phyloP scores from a whole-genome alignment of 2,888 invertebrate species.

The Acrobasis repandana region DNA sequence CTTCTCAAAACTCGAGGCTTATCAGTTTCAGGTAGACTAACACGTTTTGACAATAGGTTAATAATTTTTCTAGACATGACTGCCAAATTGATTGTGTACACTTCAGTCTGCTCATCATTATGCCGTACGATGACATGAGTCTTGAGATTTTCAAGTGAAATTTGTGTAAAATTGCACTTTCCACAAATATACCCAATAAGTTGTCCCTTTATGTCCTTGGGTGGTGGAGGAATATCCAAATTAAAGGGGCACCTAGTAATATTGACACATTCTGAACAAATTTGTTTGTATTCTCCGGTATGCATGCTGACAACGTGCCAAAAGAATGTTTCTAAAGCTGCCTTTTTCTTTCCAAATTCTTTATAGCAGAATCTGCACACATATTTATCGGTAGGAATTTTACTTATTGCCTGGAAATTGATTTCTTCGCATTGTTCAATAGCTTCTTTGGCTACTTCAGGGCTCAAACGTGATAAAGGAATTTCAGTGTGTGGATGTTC shows the following conservation, averaged over 20 bases:
- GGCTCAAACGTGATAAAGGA: constrained; percentile 83
- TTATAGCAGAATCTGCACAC: constrained; percentile 70
- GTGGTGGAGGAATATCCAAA: constrained; percentile 70
- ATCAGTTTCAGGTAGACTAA: constrained; percentile 32
- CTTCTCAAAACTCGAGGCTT: constrained; percentile 49
- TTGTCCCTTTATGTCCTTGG: constrained; percentile 62
- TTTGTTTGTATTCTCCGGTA: constrained; percentile 89
- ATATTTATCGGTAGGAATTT: constrained; percentile 61
- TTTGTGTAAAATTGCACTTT: constrained; percentile 88
- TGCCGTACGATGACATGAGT: constrained; percentile 85
- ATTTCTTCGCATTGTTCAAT: constrained; percentile 78
- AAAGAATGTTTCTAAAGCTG: constrained; percentile 79
- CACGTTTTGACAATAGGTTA: constrained; percentile 39
- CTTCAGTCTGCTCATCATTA: constrained; percentile 69
- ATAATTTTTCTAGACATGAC: constrained; percentile 54
- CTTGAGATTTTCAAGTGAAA: constrained; percentile 83
- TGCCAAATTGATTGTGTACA: constrained; percentile 67
- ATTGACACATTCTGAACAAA: constrained; percentile 84
- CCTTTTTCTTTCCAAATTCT: constrained; percentile 55
- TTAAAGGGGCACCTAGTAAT: constrained; percentile 56
- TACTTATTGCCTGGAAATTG: constrained; percentile 60
- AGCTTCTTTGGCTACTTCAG: constrained; percentile 76
- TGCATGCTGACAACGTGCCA: constrained; percentile 88
- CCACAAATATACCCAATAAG: constrained; percentile 86
- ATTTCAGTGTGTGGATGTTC: constrained; percentile 86